phyloP scores from a whole-genome alignment of 2,797 vertebrate genomes.

The Lagocephalus sceleratus region DNA sequence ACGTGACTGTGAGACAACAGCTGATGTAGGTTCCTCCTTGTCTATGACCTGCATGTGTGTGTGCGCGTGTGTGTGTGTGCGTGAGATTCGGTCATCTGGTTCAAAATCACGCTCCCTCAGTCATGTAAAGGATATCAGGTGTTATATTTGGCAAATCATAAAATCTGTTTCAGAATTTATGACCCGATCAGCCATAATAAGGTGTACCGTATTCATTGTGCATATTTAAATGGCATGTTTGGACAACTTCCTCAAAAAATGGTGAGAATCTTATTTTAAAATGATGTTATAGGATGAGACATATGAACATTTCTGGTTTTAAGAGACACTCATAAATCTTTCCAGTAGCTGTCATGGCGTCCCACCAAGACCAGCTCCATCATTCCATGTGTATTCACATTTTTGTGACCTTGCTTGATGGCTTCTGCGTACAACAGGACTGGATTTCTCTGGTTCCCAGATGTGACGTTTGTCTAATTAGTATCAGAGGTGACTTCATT shows the following conservation, averaged over 20 bases:
- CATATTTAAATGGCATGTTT: not conserved
- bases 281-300: too few species aligned
- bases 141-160: not conserved
- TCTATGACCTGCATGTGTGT: slow-evolving; percentile 16
- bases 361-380: slow-evolving; percentile 7
- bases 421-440: not conserved
- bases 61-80: slow-evolving; percentile 23
- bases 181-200: too few species aligned
- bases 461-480: slow-evolving; percentile 10
- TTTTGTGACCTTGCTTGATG: too few species aligned
- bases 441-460: slow-evolving; percentile 1
- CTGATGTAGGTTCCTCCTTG: slow-evolving; percentile 47
- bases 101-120: slow-evolving; percentile 38
- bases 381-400: not conserved
- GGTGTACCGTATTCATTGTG: not conserved
- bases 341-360: not conserved
- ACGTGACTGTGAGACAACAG: slow-evolving; percentile 35
- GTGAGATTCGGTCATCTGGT: slow-evolving; percentile 37
- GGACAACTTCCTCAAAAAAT: too few species aligned
- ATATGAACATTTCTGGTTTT: too few species aligned
- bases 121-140: slow-evolving; percentile 38
- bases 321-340: too few species aligned
- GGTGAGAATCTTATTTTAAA: too few species aligned
- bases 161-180: too few species aligned
- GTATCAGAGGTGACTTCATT: slow-evolving; percentile 1